These are phyloP conservation scores for Ligdia adustata DNA, from an alignment of 2,888 invertebrate species.

Conservation along the genomic window DNA sequence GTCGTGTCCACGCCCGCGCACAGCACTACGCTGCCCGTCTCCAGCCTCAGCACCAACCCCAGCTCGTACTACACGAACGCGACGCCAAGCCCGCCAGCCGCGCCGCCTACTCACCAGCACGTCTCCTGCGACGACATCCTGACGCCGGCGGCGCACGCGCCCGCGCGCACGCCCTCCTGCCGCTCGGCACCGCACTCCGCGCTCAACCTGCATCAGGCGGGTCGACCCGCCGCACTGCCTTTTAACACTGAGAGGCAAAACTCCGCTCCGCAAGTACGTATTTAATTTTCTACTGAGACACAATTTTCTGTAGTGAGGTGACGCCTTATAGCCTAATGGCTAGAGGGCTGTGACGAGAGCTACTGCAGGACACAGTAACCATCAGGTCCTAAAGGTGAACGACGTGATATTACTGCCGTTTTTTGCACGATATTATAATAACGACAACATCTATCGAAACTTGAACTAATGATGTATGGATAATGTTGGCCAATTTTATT, in stretches of 20 bases:
- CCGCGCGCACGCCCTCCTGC: conserved; percentile 66
- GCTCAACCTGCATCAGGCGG: conserved; percentile 72
- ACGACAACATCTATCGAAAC: no score
- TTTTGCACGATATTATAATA: no score
- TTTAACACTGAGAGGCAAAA: conserved; percentile 63
- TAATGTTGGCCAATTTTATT: no score
- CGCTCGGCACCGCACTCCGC: conserved; percentile 80
- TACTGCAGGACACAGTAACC: no score
- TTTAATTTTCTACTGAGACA: background rate
- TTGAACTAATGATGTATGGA: no score
- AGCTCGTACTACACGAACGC: conserved; percentile 86
- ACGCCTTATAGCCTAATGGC: no score
- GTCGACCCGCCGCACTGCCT: conserved; percentile 67
- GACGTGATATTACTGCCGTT: no score
- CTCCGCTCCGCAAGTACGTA: conserved; percentile 31
- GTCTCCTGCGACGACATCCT: conserved; percentile 78
- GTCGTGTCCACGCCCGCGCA: conserved; percentile 77
- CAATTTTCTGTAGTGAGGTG: no score
- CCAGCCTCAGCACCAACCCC: conserved; percentile 78
- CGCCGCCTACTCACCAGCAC: conserved; percentile 65
- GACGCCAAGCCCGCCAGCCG: conserved; percentile 83
- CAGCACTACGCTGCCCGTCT: conserved; percentile 80
- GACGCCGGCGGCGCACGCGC: conserved; percentile 54
- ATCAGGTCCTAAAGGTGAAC: no score
- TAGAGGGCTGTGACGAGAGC: no score